phyloP scores from a whole-genome alignment of 2,888 invertebrate genomes.

The Eristalis tenax region DNA sequence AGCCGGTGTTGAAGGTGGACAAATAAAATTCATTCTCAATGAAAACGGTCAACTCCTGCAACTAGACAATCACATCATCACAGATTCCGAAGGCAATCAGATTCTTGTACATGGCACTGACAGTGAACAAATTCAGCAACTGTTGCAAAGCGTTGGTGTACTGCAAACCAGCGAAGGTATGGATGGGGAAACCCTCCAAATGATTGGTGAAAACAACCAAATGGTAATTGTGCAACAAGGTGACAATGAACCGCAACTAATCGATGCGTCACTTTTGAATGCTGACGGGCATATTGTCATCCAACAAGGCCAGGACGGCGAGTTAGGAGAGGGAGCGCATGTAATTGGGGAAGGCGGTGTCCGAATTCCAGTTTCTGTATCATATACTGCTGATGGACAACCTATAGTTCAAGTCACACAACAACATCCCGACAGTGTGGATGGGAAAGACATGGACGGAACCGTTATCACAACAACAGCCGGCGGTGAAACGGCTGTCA shows the following conservation, averaged over 20 bases:
- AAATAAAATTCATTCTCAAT: slow-evolving; percentile 81
- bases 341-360: slow-evolving; percentile 81
- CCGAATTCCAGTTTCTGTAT: slow-evolving; percentile 81
- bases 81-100: slow-evolving; percentile 81
- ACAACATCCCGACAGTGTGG: slow-evolving; percentile 77
- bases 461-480: slow-evolving; percentile 67
- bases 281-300: slow-evolving; percentile 81
- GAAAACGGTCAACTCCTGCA: slow-evolving; percentile 81
- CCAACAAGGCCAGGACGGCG: slow-evolving; percentile 80
- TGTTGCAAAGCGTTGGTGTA: slow-evolving; percentile 81
- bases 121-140: slow-evolving; percentile 81
- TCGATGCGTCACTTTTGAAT: slow-evolving; percentile 81
- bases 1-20: slow-evolving; percentile 80
- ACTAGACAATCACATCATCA: slow-evolving; percentile 81
- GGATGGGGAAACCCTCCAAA: slow-evolving; percentile 81
- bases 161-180: slow-evolving; percentile 80
- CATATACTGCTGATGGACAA: slow-evolving; percentile 80
- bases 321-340: slow-evolving; percentile 79
- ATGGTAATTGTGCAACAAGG: slow-evolving; percentile 81
- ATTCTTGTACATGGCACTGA: slow-evolving; percentile 80
- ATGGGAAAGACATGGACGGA: slow-evolving; percentile 73
- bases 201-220: slow-evolving; percentile 81
- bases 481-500: slow-evolving; percentile 73
- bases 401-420: slow-evolving; percentile 80
- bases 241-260: slow-evolving; percentile 81